Conservation (phyloP, 2,797 vertebrate species). For the Diplodus sargus region DNA sequence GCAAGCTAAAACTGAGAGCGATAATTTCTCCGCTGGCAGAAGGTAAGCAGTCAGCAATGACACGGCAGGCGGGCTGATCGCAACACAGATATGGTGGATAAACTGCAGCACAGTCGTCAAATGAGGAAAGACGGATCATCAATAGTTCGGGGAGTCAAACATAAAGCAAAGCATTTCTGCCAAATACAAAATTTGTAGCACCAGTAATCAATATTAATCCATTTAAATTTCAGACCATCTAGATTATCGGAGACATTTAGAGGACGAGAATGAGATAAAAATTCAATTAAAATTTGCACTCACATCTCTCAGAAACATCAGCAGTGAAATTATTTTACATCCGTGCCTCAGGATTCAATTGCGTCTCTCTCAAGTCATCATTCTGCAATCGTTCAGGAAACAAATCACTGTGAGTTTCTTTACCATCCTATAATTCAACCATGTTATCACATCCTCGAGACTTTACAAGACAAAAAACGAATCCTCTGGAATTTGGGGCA, state of each 20-base stretch:
- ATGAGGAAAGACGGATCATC: neutral
- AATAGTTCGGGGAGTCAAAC: constrained; percentile 2
- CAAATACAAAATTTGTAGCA: neutral
- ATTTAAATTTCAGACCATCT: constrained; percentile 28
- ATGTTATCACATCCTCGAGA: neutral
- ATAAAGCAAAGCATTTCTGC: constrained; percentile 2
- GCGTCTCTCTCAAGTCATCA: neutral
- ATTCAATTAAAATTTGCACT: constrained; percentile 4
- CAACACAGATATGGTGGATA: neutral
- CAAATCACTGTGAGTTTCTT: neutral
- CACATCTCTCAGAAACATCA: constrained; percentile 10
- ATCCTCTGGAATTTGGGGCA: neutral
- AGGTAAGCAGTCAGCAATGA: neutral
- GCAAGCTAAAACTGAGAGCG: neutral
- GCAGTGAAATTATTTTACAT: constrained; percentile 14
- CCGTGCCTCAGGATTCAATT: neutral
- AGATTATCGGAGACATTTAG: constrained; percentile 7
- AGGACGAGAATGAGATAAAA: constrained; percentile 1
- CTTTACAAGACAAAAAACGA: neutral
- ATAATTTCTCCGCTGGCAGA: neutral
- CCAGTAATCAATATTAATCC: constrained; percentile 9
- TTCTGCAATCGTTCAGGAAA: neutral
- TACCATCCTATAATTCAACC: neutral
- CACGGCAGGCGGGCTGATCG: neutral
- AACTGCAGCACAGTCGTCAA: neutral